A percentile compares a stretch with the other conserved stretches of the same genome.
Conservation (phyloP, 2,113 vertebrate genomes). For the Rhinolophus sinicus region DNA sequence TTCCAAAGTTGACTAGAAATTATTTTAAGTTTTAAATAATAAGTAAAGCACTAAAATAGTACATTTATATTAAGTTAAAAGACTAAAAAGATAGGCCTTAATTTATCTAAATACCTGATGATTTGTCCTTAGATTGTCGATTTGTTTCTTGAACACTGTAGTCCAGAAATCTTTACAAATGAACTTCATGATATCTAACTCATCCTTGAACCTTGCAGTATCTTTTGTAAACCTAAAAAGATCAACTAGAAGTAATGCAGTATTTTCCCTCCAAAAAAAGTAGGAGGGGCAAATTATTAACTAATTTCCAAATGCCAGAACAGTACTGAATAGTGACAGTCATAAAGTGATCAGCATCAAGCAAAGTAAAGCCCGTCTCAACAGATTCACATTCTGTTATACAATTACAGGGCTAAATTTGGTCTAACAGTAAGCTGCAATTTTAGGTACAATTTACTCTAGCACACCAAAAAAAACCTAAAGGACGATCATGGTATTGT, state of each 20-base stretch:
- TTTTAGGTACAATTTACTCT: conserved; percentile 21
- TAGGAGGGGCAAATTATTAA: conserved; percentile 16
- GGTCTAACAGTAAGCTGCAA: neutral
- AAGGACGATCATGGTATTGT: neutral
- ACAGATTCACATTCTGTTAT: neutral
- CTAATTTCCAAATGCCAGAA: conserved; percentile 46
- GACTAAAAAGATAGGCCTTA: conserved; percentile 39
- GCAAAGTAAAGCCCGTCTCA: neutral
- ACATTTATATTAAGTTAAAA: conserved; percentile 47
- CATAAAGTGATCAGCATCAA: conserved; percentile 45
- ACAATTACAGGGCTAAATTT: neutral
- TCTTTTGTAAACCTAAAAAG: conserved; percentile 95
- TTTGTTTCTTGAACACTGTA: conserved; percentile 96
- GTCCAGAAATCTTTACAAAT: conserved; percentile 99
- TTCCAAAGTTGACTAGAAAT: conserved; percentile 41
- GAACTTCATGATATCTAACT: conserved; percentile 98
- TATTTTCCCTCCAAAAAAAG: conserved; percentile 68
- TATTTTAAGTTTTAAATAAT: conserved; percentile 50
- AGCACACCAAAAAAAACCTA: neutral
- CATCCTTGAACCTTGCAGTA: conserved; percentile 96
- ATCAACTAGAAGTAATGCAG: conserved; percentile 66
- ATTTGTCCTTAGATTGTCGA: conserved; percentile 96
- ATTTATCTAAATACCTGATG: conserved; percentile 90
- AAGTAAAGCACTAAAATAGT: neutral
- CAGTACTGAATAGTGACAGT: neutral